Conservation (phyloP, 2,888 invertebrate species). For the Plutella xylostella region DNA sequence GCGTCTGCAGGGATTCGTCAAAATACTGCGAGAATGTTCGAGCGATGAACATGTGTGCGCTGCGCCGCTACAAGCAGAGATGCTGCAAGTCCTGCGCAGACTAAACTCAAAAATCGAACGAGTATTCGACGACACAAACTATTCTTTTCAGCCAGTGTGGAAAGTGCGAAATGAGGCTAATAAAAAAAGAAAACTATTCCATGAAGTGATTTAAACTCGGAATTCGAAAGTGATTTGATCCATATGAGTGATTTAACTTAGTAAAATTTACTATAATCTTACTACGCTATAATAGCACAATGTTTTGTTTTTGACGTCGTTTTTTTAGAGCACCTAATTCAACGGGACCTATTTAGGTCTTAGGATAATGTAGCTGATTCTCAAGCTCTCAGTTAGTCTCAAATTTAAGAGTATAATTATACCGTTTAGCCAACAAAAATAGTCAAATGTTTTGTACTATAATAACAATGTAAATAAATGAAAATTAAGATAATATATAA, state of each 20-base stretch:
- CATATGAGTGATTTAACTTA: not conserved
- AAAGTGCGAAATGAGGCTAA: not conserved
- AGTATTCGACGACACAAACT: not conserved
- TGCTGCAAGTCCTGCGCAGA: conserved; percentile 86
- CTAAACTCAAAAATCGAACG: conserved; percentile 21
- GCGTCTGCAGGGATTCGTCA: conserved; percentile 83
- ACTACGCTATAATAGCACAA: not conserved
- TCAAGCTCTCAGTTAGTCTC: conserved; percentile 18
- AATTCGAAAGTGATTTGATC: not conserved
- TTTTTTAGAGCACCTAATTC: not conserved
- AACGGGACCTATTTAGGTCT: conserved; percentile 32
- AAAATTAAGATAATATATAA: conserved; percentile 5
- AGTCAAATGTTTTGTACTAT: conserved; percentile 46
- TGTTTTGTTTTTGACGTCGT: not conserved
- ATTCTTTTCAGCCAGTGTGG: conserved; percentile 3
- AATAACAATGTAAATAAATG: conserved; percentile 21
- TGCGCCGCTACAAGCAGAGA: conserved; percentile 84
- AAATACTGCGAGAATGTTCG: conserved; percentile 89
- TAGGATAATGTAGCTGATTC: conserved; percentile 47
- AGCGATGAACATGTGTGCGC: conserved; percentile 88
- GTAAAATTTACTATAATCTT: not conserved
- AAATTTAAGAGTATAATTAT: not conserved
- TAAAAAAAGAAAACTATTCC: not conserved
- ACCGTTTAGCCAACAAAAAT: not conserved
- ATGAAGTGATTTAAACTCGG: not conserved